Evolutionary conservation across 2,113 vertebrate genomes (phyloP), one percentile per base, ranked within the genome.

Genomic region (Xiphophorus couchianus): DNA sequence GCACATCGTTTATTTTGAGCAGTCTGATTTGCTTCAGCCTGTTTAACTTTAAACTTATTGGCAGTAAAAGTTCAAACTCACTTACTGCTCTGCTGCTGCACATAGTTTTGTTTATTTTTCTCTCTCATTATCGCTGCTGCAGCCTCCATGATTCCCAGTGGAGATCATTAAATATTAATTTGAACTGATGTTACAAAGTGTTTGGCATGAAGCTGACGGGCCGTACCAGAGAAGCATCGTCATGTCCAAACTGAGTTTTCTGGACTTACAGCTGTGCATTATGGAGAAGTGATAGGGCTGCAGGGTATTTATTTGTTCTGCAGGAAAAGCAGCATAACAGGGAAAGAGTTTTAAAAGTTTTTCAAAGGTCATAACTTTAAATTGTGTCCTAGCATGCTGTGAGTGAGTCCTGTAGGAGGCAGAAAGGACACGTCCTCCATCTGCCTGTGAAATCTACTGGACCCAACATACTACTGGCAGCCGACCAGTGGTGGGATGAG

Each of bases 231-330:
- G 61, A 77, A 69, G 83, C 85, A 85, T 75, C 64, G 69, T 74
- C 81, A 86, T 63, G 62, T 54, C 77, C 27, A 30, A 39, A 71
- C 75, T 10, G 48, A 71, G 70, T 81, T 82, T 88, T 80, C 71
- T 75, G 75, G 80, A 79, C 68, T 25, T n/a, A 15, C 76, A 85
- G 76, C 79, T 77, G 63, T 61, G 71, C 71, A 30, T 44, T 60
- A 72, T 78, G 80, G 87, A 79, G 84, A 90, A 86, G 68, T 54
- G 78, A 92, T 88, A 84, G 78, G n/a, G 42, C 86, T 81, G 74
- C 74, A 90, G 80, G 84, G 62, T 76, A 90, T 92, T 92, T 93
- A 91, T 90, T 92, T 92, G 54, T 86, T 87, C 86, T 89, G 73
- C 69, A 85, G 82, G 68, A 66, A 51, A 82, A 73, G 75, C 89